phyloP scores from a whole-genome alignment of 2,888 invertebrate species.

The Acronicta alni region DNA sequence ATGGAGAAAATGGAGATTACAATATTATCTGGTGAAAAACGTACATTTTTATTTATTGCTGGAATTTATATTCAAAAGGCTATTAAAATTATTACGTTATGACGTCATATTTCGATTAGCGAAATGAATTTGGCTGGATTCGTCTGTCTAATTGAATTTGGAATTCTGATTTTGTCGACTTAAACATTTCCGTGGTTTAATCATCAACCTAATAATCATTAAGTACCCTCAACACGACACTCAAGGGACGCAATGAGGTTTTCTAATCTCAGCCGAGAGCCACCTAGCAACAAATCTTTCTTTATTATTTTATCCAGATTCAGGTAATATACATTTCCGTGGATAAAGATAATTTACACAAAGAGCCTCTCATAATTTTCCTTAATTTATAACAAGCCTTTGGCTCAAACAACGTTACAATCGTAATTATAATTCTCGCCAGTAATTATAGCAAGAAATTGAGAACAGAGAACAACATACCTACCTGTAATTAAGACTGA shows the following conservation, averaged over 20 bases:
- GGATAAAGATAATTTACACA: slow-evolving; percentile 27
- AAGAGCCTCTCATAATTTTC: slow-evolving; percentile 27
- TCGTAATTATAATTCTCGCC: slow-evolving; percentile 35
- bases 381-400: slow-evolving; percentile 43
- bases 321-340: slow-evolving; percentile 29
- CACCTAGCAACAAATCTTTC: slow-evolving; percentile 30
- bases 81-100: slow-evolving; percentile 17
- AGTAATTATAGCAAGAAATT: slow-evolving; percentile 41
- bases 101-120: slow-evolving; percentile 18
- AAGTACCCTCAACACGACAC: slow-evolving; percentile 23
- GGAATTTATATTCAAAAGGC: slow-evolving; percentile 22
- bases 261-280: slow-evolving; percentile 21
- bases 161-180: slow-evolving; percentile 22
- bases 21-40: slow-evolving; percentile 25
- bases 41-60: slow-evolving; percentile 18
- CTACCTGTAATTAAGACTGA: slow-evolving; percentile 28
- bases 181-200: not conserved
- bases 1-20: slow-evolving; percentile 37
- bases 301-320: slow-evolving; percentile 37
- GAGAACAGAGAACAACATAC: slow-evolving; percentile 30
- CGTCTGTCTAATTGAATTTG: not conserved
- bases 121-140: not conserved
- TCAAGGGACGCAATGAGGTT: slow-evolving; percentile 9
- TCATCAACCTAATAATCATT: slow-evolving; percentile 16
- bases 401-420: slow-evolving; percentile 29